A percentile compares a stretch with the other conserved stretches of the same genome.
Evolutionary conservation across 2,797 vertebrate genomes (phyloP).

Genomic region (Miopithecus talapoin): DNA sequence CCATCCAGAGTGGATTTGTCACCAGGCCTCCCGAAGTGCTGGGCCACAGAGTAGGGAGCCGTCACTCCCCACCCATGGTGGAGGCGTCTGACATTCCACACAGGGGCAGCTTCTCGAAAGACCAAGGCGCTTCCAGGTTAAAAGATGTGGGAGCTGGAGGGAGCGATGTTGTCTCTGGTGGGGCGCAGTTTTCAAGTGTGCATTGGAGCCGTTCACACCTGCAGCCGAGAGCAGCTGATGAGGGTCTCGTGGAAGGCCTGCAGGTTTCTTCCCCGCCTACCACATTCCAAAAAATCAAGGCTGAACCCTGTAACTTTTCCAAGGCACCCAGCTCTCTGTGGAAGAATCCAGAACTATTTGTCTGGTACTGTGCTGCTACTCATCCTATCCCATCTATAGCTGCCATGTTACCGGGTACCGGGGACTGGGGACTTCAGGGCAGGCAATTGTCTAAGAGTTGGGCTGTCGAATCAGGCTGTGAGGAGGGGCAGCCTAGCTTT

Average conservation of each 20-base stretch:
- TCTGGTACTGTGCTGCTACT: no score
- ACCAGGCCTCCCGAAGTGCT: neutral
- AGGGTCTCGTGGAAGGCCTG: neutral
- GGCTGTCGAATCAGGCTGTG: neutral
- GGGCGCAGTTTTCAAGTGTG: fast-evolving
- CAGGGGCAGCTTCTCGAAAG: neutral
- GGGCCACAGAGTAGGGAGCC: neutral
- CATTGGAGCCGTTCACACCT: neutral
- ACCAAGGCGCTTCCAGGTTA: neutral
- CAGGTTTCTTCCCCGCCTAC: neutral
- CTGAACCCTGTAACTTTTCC: neutral
- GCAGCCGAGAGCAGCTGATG: fast-evolving
- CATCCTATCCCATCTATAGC: neutral
- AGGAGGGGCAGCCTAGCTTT: neutral
- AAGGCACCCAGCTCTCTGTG: neutral
- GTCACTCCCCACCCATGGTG: neutral
- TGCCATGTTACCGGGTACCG: fast-evolving
- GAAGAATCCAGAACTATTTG: neutral
- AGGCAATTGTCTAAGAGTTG: neutral
- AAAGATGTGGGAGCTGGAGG: neutral
- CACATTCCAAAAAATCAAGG: neutral
- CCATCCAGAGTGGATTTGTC: neutral
- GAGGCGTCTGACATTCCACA: neutral
- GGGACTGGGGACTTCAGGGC: neutral
- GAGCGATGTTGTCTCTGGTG: neutral